Evolutionary conservation across 92 coral and sea anemone species (phyloP), one percentile per base, ranked within the genome.

Genomic region (Porites cylindrica): DNA sequence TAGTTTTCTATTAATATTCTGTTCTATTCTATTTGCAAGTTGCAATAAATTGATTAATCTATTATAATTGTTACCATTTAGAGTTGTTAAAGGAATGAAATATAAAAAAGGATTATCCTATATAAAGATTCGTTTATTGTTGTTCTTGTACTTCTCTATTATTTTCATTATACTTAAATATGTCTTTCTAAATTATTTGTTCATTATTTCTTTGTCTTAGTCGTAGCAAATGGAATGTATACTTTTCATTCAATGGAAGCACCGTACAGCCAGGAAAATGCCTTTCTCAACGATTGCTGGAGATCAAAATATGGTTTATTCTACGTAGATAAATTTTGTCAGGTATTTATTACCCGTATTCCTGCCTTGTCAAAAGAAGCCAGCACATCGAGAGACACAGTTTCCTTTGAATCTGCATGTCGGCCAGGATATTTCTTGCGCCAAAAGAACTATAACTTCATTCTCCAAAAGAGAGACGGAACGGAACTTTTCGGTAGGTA

Each of bases 361-460:
- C 94, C 94, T 10, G 80, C 85, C 1, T 65, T 91, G 20, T 85
- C 66, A 20, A 51, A 4, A 8, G 43, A 53, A 10, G 80, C 13
- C 8, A 18, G 32, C 1, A 16, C 10, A 18, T 21, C 65, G 14
- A 24, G 21, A 17, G 7, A 76, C 74, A 66, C 58, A 7, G 82
- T 91, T 19, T 91, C 98, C 1, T 87, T 96, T 68, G 98, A 96
- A 81, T 92, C 97, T 8, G 91, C 74, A 7, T 94, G 98, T 70
- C 62, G 66, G 11, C 96, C 97, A 51, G 99, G 99, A 0, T 86
- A 87, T 88, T 96, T 68, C 70, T 70, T 96, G 26, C 86, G 92
- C 43, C 96, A 93, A 43, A 93, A 92, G 88, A 96, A 96, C 76
- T 96, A 93, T 80, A 76, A 75, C 12, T 72, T 83, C 32, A 13